Conservation (phyloP, 2,113 vertebrate species). For the Microtus pennsylvanicus region DNA sequence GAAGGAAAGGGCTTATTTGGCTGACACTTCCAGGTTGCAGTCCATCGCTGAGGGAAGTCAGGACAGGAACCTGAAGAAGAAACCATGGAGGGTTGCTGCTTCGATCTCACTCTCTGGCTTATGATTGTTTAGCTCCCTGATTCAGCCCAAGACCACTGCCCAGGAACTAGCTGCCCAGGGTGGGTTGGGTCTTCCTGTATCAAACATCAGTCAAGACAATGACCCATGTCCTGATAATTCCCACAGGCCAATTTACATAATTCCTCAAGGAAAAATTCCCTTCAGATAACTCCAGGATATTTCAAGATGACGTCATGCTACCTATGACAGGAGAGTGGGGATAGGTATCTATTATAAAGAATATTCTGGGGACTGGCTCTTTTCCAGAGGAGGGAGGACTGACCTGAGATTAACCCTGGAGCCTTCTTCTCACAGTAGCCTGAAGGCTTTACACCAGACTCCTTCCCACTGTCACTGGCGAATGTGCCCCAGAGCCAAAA, state of each 20-base stretch:
- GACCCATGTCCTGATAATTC: not conserved
- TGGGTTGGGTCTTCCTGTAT: too few relatives aligned
- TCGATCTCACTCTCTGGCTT: not conserved
- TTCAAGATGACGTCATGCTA: not conserved
- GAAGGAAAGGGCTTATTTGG: too few relatives aligned
- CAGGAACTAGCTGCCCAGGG: not conserved
- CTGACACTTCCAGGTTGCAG: too few relatives aligned
- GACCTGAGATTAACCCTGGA: not conserved
- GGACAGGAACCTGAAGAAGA: not conserved
- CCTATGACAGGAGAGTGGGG: not conserved
- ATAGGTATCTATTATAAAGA: not conserved
- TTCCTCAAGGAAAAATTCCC: not conserved
- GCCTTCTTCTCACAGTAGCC: not conserved
- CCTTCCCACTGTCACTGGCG: not conserved
- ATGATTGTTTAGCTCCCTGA: not conserved
- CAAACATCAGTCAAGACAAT: not conserved
- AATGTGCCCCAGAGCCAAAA: not conserved
- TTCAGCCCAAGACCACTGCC: not conserved
- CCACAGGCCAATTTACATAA: not conserved
- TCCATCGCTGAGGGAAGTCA: too few relatives aligned
- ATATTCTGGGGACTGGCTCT: not conserved
- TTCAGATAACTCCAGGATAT: not conserved
- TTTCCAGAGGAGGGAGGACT: not conserved
- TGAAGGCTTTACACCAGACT: not conserved
- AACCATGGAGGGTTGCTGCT: not conserved